Percentiles rank a stretch among this genome's conserved stretches.
These are phyloP conservation scores for Nomada lathburiana DNA, from an alignment of 2,888 invertebrate genomes.

Conservation along the genomic window DNA sequence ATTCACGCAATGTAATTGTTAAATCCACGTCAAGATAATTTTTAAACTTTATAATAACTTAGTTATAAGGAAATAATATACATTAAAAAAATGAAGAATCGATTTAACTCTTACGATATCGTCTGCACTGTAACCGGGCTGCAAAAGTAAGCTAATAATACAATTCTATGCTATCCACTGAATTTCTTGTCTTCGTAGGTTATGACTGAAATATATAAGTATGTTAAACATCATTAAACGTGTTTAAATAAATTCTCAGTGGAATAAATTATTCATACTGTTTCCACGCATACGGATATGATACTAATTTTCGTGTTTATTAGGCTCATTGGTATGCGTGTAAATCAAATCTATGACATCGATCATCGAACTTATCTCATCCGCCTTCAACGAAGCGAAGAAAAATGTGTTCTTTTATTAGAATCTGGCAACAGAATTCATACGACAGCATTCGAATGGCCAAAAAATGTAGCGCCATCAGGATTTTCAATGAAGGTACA, in stretches of 20 bases:
- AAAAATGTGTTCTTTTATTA: slow-evolving; percentile 94
- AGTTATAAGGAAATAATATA: slow-evolving; percentile 58
- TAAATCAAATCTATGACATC: slow-evolving; percentile 98
- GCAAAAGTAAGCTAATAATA: slow-evolving; percentile 88
- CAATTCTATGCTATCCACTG: slow-evolving; percentile 6
- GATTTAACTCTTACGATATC: slow-evolving; percentile 97
- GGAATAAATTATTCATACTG: neutral
- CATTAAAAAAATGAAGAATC: slow-evolving; percentile 91
- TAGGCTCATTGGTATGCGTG: slow-evolving; percentile 95
- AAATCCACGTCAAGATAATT: slow-evolving; percentile 7
- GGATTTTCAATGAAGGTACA: slow-evolving; percentile 98
- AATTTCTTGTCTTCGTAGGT: slow-evolving; percentile 30
- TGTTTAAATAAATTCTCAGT: neutral
- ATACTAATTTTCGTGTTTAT: neutral
- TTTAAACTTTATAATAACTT: slow-evolving; percentile 10
- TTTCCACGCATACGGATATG: neutral
- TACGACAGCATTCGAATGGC: slow-evolving; percentile 98
- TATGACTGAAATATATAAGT: slow-evolving; percentile 31
- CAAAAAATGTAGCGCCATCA: slow-evolving; percentile 97
- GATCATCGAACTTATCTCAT: slow-evolving; percentile 98
- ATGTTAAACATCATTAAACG: neutral
- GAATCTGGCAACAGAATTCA: slow-evolving; percentile 98
- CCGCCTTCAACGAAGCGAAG: slow-evolving; percentile 92
- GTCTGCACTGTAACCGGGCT: slow-evolving; percentile 95
- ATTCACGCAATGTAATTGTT: neutral